Conservation (phyloP, 2,888 invertebrate genomes). For the Polia nebulosa region DNA sequence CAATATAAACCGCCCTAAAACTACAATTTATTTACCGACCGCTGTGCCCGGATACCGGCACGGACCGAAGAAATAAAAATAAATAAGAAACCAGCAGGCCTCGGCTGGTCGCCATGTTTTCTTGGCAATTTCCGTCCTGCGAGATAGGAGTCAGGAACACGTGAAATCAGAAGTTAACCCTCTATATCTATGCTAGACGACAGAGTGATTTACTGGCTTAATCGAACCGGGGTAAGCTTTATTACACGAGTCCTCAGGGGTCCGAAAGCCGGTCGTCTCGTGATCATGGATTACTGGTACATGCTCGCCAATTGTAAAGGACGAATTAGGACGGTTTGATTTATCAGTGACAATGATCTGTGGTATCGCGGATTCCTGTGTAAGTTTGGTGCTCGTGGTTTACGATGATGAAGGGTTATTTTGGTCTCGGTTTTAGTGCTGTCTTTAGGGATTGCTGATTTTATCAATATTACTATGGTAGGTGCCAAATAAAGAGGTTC, state of each 20-base stretch:
- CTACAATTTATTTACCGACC: slow-evolving; percentile 77
- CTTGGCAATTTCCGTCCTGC: slow-evolving; percentile 85
- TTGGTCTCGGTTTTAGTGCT: slow-evolving; percentile 34
- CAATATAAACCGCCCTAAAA: slow-evolving; percentile 71
- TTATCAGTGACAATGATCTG: slow-evolving; percentile 64
- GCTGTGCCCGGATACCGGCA: slow-evolving; percentile 71
- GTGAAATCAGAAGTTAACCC: slow-evolving; percentile 87
- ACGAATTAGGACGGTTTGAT: slow-evolving; percentile 72
- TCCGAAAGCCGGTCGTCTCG: slow-evolving; percentile 71
- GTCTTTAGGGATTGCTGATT: slow-evolving; percentile 7
- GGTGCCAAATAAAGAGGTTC: no score
- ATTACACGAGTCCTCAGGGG: slow-evolving; percentile 77
- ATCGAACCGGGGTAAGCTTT: slow-evolving; percentile 82
- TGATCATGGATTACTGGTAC: slow-evolving; percentile 69
- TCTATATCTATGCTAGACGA: slow-evolving; percentile 83
- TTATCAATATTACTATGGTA: slow-evolving; percentile 33
- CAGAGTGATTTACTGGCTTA: slow-evolving; percentile 86
- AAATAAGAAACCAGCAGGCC: slow-evolving; percentile 80
- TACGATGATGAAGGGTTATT: slow-evolving; percentile 52
- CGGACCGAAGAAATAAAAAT: slow-evolving; percentile 81
- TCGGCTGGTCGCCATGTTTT: slow-evolving; percentile 79
- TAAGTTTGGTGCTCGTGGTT: slow-evolving; percentile 25
- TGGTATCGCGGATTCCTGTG: slow-evolving; percentile 34
- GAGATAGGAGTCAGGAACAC: slow-evolving; percentile 83
- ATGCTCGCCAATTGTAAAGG: slow-evolving; percentile 71